Conservation (phyloP, 2,113 vertebrate genomes). For the Pycnonotus jocosus region DNA sequence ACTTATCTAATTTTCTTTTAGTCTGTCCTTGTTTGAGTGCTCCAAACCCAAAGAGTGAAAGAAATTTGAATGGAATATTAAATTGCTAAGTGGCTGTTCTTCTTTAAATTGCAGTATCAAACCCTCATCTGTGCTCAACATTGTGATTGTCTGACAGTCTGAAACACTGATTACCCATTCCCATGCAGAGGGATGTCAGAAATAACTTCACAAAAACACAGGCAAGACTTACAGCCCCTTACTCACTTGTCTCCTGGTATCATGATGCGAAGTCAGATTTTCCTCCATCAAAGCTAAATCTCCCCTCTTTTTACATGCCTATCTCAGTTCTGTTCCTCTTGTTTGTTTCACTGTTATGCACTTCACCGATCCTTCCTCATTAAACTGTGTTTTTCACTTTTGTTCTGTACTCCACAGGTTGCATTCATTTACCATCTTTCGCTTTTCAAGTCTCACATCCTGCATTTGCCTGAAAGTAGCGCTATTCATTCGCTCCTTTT, state of each 20-base stretch:
- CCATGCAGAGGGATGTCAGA: not conserved
- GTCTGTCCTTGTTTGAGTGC: not conserved
- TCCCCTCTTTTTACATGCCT: not conserved
- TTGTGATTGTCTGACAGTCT: not conserved
- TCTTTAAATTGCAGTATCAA: not conserved
- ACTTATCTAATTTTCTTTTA: not conserved
- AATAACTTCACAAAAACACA: not conserved
- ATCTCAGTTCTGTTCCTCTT: not conserved
- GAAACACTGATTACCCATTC: not conserved
- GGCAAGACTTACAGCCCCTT: not conserved
- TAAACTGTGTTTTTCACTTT: not conserved
- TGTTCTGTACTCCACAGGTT: not conserved
- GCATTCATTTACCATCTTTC: not conserved
- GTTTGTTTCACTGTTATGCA: not conserved
- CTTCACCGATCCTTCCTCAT: not conserved
- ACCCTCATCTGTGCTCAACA: not conserved
- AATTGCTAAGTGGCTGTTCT: not conserved
- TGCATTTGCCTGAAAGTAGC: not conserved
- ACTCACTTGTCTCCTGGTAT: not conserved
- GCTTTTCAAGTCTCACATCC: not conserved
- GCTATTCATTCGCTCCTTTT: not conserved
- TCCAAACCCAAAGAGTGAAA: not conserved
- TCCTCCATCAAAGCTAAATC: not conserved
- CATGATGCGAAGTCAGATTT: not conserved
- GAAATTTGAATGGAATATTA: not conserved